phyloP scores from a whole-genome alignment of 30 jellyfish, hydroid and myxozoan species.

The Calvadosia cruxmelitensis region DNA sequence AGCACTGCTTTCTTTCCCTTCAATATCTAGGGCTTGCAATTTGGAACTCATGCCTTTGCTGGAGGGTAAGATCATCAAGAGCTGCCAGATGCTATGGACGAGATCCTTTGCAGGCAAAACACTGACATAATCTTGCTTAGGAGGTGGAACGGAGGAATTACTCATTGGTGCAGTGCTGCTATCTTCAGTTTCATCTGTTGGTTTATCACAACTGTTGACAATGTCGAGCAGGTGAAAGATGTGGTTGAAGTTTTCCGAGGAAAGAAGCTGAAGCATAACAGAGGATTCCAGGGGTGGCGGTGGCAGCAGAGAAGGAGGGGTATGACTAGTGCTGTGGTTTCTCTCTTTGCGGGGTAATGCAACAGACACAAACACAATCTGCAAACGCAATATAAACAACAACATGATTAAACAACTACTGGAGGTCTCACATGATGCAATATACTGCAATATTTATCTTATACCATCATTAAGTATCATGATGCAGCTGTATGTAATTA shows the following conservation, averaged over 20 bases:
- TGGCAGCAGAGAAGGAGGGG: slow-evolving; percentile 72
- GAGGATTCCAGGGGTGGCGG: slow-evolving; percentile 88
- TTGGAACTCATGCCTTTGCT: slow-evolving; percentile 32
- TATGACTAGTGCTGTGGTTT: slow-evolving; percentile 31
- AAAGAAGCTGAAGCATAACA: slow-evolving; percentile 76
- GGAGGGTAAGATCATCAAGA: slow-evolving; percentile 76
- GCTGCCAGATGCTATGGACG: slow-evolving; percentile 77
- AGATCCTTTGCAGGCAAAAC: slow-evolving; percentile 42
- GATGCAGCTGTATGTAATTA: too few relatives aligned
- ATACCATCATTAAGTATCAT: too few relatives aligned
- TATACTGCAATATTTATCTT: not conserved
- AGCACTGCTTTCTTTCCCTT: slow-evolving; percentile 9
- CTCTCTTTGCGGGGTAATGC: slow-evolving; percentile 78
- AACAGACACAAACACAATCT: slow-evolving; percentile 87
- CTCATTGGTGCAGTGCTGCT: not conserved
- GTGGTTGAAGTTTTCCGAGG: slow-evolving; percentile 36
- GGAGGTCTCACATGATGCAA: too few relatives aligned
- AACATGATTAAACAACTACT: not conserved
- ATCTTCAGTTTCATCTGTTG: not conserved
- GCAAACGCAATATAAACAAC: slow-evolving; percentile 1
- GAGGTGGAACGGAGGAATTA: not conserved
- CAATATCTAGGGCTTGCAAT: slow-evolving; percentile 20
- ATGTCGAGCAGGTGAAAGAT: slow-evolving; percentile 69
- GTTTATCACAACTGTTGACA: slow-evolving; percentile 10
- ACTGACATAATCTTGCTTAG: slow-evolving; percentile 22